phyloP scores from a whole-genome alignment of 2,888 invertebrate genomes.

The Cephonodes hylas region DNA sequence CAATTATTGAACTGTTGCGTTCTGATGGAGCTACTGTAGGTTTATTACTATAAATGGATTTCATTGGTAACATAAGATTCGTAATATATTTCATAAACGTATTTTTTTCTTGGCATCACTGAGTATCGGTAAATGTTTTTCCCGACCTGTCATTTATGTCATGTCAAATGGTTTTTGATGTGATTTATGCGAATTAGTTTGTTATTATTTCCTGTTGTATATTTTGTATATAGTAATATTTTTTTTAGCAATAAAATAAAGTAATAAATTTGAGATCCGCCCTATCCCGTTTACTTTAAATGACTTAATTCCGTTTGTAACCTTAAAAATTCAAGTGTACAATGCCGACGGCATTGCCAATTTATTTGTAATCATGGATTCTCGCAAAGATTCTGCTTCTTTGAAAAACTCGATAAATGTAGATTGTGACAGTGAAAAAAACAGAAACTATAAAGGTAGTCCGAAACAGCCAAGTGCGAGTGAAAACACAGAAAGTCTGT shows the following conservation, averaged over 20 bases:
- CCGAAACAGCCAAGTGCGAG: slow-evolving; percentile 43
- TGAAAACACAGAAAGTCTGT: slow-evolving; percentile 55
- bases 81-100: not conserved
- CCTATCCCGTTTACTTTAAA: not conserved
- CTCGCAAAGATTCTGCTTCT: slow-evolving; percentile 52
- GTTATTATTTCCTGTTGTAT: slow-evolving; percentile 34
- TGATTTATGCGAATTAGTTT: slow-evolving; percentile 35
- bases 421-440: slow-evolving; percentile 52
- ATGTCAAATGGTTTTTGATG: slow-evolving; percentile 26
- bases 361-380: slow-evolving; percentile 66
- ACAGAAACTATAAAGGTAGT: slow-evolving; percentile 41
- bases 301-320: slow-evolving; percentile 16
- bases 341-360: slow-evolving; percentile 64
- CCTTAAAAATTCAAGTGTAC: slow-evolving; percentile 58
- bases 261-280: slow-evolving; percentile 13
- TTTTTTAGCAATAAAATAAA: slow-evolving; percentile 17
- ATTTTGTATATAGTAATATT: slow-evolving; percentile 15
- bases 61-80: too few relatives aligned
- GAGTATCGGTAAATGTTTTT: slow-evolving; percentile 9
- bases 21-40: too few relatives aligned
- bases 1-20: too few relatives aligned
- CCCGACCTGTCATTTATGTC: slow-evolving; percentile 16
- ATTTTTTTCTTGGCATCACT: not conserved
- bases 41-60: too few relatives aligned
- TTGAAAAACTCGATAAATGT: slow-evolving; percentile 46